A percentile compares a stretch with the other conserved stretches of the same genome.
These are phyloP conservation scores for Tenualosa ilisha DNA, from an alignment of 2,797 vertebrate species.

Conservation along the genomic window DNA sequence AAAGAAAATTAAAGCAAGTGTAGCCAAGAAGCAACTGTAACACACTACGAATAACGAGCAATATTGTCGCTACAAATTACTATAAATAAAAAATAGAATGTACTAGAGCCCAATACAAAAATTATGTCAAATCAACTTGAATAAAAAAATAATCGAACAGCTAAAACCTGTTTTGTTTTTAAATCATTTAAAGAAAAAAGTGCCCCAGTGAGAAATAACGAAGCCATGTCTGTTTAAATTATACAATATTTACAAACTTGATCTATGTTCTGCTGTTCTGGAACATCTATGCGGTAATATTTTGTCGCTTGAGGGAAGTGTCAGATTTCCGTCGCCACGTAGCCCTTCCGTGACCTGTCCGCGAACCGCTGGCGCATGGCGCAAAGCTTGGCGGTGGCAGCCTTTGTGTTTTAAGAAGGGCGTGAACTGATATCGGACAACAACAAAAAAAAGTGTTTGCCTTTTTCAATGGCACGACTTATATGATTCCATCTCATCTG, in stretches of 20 bases:
- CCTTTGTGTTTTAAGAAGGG: constrained; percentile 48
- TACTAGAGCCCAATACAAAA: constrained; percentile 62
- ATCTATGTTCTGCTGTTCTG: constrained; percentile 66
- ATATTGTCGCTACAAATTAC: constrained; percentile 56
- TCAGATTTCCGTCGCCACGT: constrained; percentile 62
- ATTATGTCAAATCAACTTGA: constrained; percentile 49
- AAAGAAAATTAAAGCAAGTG: constrained; percentile 30
- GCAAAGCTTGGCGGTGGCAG: constrained; percentile 53
- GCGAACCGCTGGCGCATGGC: constrained; percentile 48
- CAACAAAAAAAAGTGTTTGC: constrained; percentile 28
- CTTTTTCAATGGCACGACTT: constrained; percentile 26
- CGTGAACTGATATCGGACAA: constrained; percentile 38
- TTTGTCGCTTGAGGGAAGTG: constrained; percentile 63
- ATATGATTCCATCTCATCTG: constrained; percentile 40
- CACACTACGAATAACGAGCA: constrained; percentile 54
- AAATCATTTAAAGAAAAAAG: constrained; percentile 70
- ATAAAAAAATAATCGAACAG: constrained; percentile 54
- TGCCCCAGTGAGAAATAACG: constrained; percentile 74
- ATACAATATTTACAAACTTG: constrained; percentile 80
- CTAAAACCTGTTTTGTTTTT: constrained; percentile 59
- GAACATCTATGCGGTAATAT: constrained; percentile 53
- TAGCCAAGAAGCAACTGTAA: constrained; percentile 41
- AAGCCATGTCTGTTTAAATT: constrained; percentile 72
- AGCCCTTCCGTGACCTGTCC: constrained; percentile 63
- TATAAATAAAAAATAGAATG: constrained; percentile 68